These are phyloP conservation scores for Otocyon megalotis DNA, from an alignment of 2,113 vertebrate genomes.

Conservation along the genomic window DNA sequence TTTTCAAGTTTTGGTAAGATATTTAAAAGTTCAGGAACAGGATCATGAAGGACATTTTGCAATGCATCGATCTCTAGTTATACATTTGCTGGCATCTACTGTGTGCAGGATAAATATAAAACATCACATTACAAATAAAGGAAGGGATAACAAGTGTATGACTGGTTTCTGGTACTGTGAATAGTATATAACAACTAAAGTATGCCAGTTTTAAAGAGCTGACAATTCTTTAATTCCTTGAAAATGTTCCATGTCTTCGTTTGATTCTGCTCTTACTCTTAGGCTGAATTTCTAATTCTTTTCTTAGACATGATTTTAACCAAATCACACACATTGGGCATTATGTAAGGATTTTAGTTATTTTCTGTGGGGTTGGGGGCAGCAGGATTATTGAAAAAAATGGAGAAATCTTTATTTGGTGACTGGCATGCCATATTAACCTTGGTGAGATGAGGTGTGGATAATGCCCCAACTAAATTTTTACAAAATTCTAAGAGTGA, in stretches of 20 bases:
- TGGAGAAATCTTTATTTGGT: not conserved
- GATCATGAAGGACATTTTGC: not conserved
- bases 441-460: not conserved
- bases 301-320: not conserved
- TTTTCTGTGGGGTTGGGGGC: fast-evolving
- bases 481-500: not conserved
- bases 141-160: not conserved
- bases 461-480: not conserved
- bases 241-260: not conserved
- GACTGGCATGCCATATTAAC: not conserved
- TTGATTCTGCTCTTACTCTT: slow-evolving; percentile 15
- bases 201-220: not conserved
- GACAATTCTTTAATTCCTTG: not conserved
- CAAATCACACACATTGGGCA: not conserved
- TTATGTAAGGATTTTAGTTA: not conserved
- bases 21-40: not conserved
- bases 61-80: not conserved
- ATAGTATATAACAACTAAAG: not conserved
- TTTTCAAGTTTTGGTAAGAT: not conserved
- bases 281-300: slow-evolving; percentile 15
- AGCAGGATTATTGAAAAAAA: not conserved
- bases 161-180: not conserved
- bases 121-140: not conserved
- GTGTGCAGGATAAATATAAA: not conserved
- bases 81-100: not conserved